Evolutionary conservation across 2,113 vertebrate species (phyloP).

Genomic region (Elaphurus davidianus): DNA sequence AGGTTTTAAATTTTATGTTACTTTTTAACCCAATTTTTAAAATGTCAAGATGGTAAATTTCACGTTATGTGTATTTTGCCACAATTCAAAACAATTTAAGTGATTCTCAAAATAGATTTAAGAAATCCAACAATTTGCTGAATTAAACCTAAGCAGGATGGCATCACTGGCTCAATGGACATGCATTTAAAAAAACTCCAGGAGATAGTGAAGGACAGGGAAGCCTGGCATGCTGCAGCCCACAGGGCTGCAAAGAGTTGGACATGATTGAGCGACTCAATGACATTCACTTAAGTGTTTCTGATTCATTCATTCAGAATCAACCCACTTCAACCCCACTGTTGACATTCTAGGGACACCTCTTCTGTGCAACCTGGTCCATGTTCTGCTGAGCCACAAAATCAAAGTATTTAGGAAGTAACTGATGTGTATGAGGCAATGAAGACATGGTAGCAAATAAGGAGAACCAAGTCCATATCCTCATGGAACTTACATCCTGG

Average conservation of each 20-base stretch:
- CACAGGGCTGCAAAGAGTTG: neutral
- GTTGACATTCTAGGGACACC: conserved; percentile 84
- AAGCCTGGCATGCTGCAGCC: neutral
- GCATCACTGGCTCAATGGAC: neutral
- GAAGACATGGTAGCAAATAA: neutral
- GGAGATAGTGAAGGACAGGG: neutral
- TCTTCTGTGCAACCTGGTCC: conserved; percentile 80
- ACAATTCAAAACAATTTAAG: neutral
- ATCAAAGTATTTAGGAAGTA: neutral
- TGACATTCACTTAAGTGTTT: neutral
- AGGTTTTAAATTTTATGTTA: neutral
- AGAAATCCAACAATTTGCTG: neutral
- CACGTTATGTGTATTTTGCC: neutral
- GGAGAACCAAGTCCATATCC: neutral
- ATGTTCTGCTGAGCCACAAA: conserved; percentile 87
- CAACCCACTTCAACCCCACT: conserved; percentile 83
- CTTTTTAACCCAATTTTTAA: neutral
- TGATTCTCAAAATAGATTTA: neutral
- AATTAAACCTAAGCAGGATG: neutral
- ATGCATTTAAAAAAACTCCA: neutral
- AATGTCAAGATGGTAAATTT: neutral
- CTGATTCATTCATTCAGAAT: conserved; percentile 1
- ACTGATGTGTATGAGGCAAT: neutral
- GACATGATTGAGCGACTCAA: neutral
- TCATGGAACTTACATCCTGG: neutral